Percentiles rank a stretch among this genome's conserved stretches.
phyloP scores from a whole-genome alignment of 2,113 vertebrate species.

The Anseranas semipalmata region DNA sequence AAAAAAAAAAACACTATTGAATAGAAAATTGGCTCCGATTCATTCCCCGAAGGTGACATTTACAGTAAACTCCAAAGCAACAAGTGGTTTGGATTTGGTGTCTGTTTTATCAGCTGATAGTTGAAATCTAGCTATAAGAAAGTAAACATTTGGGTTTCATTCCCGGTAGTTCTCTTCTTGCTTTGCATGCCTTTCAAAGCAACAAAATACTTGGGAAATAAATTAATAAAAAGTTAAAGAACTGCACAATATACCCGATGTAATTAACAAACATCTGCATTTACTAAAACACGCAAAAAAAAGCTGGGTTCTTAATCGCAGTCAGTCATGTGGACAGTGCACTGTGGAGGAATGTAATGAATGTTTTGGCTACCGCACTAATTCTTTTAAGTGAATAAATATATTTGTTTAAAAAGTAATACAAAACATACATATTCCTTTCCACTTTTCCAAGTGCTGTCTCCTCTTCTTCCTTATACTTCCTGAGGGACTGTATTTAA shows the following conservation, averaged over 20 bases:
- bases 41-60: constrained; percentile 43
- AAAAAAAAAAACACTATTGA: neutral
- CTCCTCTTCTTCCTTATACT: neutral
- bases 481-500: neutral
- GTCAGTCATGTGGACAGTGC: neutral
- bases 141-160: constrained; percentile 19
- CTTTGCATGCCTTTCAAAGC: constrained; percentile 29
- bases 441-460: neutral
- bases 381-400: constrained; percentile 27
- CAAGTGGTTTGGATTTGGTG: constrained; percentile 61
- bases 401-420: constrained; percentile 11
- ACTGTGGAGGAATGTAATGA: neutral
- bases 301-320: constrained; percentile 7
- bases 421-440: constrained; percentile 22
- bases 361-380: constrained; percentile 28
- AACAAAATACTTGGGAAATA: constrained; percentile 1
- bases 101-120: constrained; percentile 61
- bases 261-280: constrained; percentile 23
- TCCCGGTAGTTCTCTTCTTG: neutral
- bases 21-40: constrained; percentile 16
- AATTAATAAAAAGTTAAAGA: constrained; percentile 21
- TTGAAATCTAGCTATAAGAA: constrained; percentile 7
- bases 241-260: neutral
- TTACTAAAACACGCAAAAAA: constrained; percentile 15
- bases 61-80: neutral